These are phyloP conservation scores for Onychomys leucogaster DNA, from an alignment of 2,797 vertebrate genomes.

Conservation along the genomic window DNA sequence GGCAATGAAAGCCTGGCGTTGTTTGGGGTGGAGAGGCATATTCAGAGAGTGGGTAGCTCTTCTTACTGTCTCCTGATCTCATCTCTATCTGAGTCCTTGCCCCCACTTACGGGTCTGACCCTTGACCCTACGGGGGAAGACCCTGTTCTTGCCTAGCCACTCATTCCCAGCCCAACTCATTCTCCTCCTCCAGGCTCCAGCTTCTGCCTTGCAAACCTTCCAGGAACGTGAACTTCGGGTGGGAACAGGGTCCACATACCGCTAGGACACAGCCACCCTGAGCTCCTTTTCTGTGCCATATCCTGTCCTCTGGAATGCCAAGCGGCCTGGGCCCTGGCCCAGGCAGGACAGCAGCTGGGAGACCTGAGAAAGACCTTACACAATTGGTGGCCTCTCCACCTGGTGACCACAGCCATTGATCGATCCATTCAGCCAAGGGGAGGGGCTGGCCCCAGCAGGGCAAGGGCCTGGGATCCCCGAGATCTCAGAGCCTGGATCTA, in stretches of 20 bases:
- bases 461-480: neutral
- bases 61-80: neutral
- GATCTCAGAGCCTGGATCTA: neutral
- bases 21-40: neutral
- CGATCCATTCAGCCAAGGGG: neutral
- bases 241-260: neutral
- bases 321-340: rapidly evolving
- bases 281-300: neutral
- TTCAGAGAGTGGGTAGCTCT: neutral
- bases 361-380: conserved; percentile 20
- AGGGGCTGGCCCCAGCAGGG: neutral
- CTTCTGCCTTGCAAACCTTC: rapidly evolving
- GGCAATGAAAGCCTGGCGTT: neutral
- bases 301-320: neutral
- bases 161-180: too few species aligned
- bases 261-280: neutral
- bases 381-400: conserved; percentile 1
- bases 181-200: neutral
- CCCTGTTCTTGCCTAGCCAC: neutral
- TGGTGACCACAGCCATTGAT: neutral
- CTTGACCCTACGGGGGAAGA: neutral
- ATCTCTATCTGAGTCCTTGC: neutral
- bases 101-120: neutral
- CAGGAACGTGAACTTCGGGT: neutral
- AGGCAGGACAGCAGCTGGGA: neutral